phyloP scores from a whole-genome alignment of 2,888 invertebrate species.

The Aleiodes testaceus region DNA sequence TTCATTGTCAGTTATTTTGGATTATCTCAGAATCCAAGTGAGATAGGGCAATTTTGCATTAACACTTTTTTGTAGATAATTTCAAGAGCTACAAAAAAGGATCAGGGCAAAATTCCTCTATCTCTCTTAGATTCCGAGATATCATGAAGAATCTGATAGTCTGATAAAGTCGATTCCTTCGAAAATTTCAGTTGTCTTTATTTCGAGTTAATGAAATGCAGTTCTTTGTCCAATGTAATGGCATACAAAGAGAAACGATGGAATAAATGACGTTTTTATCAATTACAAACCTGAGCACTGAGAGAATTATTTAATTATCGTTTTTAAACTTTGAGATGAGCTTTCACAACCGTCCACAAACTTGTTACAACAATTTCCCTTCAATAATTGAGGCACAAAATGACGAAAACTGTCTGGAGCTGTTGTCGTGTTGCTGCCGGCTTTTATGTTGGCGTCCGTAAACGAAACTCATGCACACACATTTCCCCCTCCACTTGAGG shows the following conservation, averaged over 20 bases:
- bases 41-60: too few relatives aligned
- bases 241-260: constrained; percentile 15
- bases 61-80: too few relatives aligned
- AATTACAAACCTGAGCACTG: not conserved
- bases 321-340: not conserved
- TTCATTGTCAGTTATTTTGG: too few relatives aligned
- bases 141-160: too few relatives aligned
- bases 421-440: not conserved
- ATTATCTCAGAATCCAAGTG: too few relatives aligned
- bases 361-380: not conserved
- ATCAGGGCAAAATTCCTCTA: too few relatives aligned
- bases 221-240: too few relatives aligned
- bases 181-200: too few relatives aligned
- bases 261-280: not conserved
- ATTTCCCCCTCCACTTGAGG: not conserved
- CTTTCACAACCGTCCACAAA: too few relatives aligned
- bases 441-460: constrained; percentile 20
- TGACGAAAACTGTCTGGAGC: constrained; percentile 9
- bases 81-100: too few relatives aligned
- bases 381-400: not conserved
- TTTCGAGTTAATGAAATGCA: constrained; percentile 2
- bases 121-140: too few relatives aligned
- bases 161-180: too few relatives aligned
- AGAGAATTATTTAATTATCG: not conserved
- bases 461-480: not conserved